A percentile compares a stretch with the other conserved stretches of the same genome.
Conservation (phyloP, 2,113 vertebrate species). For the Mesocricetus auratus region DNA sequence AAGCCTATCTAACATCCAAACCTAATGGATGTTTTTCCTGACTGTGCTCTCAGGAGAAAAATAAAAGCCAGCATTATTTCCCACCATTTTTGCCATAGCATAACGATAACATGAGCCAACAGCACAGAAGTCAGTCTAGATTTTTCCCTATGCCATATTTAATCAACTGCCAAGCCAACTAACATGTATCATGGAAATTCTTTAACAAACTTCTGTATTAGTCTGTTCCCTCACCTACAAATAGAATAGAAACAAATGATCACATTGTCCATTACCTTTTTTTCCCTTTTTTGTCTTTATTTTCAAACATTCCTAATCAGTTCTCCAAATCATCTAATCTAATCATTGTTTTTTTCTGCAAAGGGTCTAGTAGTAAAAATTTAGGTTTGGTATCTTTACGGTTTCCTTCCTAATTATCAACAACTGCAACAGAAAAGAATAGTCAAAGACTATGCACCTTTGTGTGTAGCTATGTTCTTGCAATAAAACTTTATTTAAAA, state of each 20-base stretch:
- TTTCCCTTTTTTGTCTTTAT: background rate
- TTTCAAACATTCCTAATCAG: background rate
- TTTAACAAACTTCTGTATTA: background rate
- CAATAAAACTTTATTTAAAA: slow-evolving; percentile 50
- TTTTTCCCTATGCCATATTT: slow-evolving; percentile 2
- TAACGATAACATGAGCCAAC: background rate
- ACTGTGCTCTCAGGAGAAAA: background rate
- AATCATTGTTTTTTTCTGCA: background rate
- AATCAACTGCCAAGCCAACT: background rate
- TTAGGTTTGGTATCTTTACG: background rate
- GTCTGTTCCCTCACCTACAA: background rate
- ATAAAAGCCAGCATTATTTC: background rate
- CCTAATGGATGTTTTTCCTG: background rate
- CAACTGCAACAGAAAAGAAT: background rate
- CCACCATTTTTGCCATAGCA: background rate
- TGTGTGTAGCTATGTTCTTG: background rate
- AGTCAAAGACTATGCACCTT: background rate
- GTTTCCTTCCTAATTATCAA: background rate
- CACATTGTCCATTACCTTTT: background rate
- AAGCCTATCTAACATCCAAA: background rate
- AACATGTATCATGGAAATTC: background rate
- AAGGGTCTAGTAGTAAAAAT: background rate
- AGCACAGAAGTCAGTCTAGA: background rate
- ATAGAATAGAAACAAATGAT: background rate
- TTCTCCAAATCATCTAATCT: background rate